Evolutionary conservation across 2,113 vertebrate genomes (phyloP), one percentile per base, ranked within the genome.

Genomic region (Alaudala cheleensis): DNA sequence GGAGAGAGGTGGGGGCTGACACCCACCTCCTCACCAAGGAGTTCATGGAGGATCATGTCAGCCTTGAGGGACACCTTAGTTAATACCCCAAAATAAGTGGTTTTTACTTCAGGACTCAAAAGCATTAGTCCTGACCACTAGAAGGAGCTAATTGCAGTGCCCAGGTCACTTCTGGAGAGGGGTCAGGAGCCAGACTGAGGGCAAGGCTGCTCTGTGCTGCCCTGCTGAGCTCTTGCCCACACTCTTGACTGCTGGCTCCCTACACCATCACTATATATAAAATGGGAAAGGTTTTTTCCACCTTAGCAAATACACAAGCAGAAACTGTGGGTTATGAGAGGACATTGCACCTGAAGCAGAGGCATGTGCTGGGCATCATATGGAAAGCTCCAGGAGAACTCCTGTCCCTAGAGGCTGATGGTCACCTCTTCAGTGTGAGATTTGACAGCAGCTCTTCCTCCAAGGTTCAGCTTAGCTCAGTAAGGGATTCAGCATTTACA

Each of bases 301-400:
- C 29, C 33, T 62, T 49, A 53, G 84, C 28, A 78, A 91, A 81
- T 61, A 57, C 14, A 34, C 34, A 37, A 50, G 33, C 0, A 10
- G 73, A n/a, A 84, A 20, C 0, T 5, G 18, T 62, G 57, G 51
- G 56, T 79, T 88, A 56, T 45, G 49, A 84, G 57, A 74, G 60
- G 31, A 53, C 5, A 18, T 33, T 34, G 19, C 65, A 70, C 60
- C 58, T 70, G 39, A 66, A 22, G 60, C 45, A 44, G 26, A 37
- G 40, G 26, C 24, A 57, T 66, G 22, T 8, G 1, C 29, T 18
- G 47, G 66, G 76, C 40, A 42, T 45, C 0, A 0, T 39, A 26
- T n/a, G 87, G 50, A 76, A 64, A 17, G 23, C 26, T 73, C 60
- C 69, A 60, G 67, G 28, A 82, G 61, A 65, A 12, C 3, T 53